A percentile compares a stretch with the other conserved stretches of the same genome.
These are phyloP conservation scores for Platichthys flesus DNA, from an alignment of 2,113 vertebrate genomes.

Conservation along the genomic window DNA sequence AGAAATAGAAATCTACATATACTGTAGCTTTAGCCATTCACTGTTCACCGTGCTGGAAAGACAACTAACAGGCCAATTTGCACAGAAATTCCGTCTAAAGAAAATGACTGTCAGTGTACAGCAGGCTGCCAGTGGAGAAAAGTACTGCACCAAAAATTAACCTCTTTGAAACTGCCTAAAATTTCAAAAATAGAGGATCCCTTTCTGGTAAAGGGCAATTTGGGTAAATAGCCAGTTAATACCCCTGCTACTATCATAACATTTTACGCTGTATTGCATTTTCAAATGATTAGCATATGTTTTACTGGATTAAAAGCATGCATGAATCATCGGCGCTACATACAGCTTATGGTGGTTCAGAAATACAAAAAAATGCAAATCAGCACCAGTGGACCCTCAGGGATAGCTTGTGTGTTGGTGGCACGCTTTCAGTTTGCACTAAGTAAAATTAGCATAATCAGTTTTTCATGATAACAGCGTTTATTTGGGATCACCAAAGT, in stretches of 20 bases:
- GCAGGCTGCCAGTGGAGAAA: constrained; percentile 38
- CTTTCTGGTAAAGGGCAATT: neutral
- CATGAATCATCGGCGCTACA: constrained; percentile 46
- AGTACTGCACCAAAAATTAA: constrained; percentile 33
- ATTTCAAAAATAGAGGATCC: constrained; percentile 2
- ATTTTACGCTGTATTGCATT: constrained; percentile 9
- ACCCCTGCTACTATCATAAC: neutral
- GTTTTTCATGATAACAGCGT: neutral
- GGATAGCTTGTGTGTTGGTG: neutral
- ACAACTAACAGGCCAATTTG: constrained; percentile 43
- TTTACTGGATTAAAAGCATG: constrained; percentile 50
- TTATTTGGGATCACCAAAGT: neutral
- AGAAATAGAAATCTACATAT: neutral
- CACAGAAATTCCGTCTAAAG: constrained; percentile 24
- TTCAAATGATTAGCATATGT: constrained; percentile 55
- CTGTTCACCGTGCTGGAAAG: constrained; percentile 42
- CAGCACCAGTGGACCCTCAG: constrained; percentile 17
- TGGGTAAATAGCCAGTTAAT: constrained; percentile 16
- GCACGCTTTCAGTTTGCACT: neutral
- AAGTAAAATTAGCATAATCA: neutral
- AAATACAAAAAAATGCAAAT: constrained; percentile 53
- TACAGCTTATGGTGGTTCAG: constrained; percentile 11
- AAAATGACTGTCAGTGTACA: constrained; percentile 21
- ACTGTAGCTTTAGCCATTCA: constrained; percentile 4
- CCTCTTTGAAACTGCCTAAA: constrained; percentile 20